Evolutionary conservation across 2,113 vertebrate species (phyloP).

Genomic region (Toxostoma redivivum): DNA sequence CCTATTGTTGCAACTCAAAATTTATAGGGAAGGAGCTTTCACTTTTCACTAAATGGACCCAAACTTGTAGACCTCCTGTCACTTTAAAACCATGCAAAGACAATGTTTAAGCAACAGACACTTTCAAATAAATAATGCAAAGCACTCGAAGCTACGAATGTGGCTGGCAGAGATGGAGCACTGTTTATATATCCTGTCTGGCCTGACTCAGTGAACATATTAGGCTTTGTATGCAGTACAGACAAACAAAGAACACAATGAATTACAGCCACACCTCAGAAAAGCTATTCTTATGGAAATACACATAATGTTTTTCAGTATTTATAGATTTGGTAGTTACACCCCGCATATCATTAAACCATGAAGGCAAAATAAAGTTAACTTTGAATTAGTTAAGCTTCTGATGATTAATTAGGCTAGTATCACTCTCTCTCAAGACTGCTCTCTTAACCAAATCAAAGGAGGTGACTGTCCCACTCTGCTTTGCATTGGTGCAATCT

Average conservation of each 20-base stretch:
- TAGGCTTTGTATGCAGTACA: background rate
- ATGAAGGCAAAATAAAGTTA: background rate
- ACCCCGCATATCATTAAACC: background rate
- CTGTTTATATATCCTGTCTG: constrained; percentile 1
- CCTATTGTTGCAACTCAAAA: background rate
- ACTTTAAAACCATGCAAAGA: constrained; percentile 50
- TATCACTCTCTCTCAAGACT: background rate
- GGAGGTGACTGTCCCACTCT: background rate
- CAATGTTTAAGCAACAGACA: constrained; percentile 32
- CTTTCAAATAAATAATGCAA: constrained; percentile 55
- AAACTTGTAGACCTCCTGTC: background rate
- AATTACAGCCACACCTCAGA: background rate
- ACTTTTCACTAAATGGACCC: background rate
- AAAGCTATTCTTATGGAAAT: background rate
- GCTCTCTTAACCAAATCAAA: background rate
- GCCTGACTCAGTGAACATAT: background rate
- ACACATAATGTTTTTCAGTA: background rate
- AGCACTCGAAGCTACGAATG: background rate
- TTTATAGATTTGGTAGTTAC: background rate
- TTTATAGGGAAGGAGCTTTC: constrained; percentile 7
- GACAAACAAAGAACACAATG: background rate
- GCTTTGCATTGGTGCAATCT: rapidly evolving
- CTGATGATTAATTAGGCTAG: background rate
- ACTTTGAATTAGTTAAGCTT: background rate
- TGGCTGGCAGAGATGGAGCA: background rate